phyloP scores from a whole-genome alignment of 2,797 vertebrate genomes.

The Onychomys arenicola region DNA sequence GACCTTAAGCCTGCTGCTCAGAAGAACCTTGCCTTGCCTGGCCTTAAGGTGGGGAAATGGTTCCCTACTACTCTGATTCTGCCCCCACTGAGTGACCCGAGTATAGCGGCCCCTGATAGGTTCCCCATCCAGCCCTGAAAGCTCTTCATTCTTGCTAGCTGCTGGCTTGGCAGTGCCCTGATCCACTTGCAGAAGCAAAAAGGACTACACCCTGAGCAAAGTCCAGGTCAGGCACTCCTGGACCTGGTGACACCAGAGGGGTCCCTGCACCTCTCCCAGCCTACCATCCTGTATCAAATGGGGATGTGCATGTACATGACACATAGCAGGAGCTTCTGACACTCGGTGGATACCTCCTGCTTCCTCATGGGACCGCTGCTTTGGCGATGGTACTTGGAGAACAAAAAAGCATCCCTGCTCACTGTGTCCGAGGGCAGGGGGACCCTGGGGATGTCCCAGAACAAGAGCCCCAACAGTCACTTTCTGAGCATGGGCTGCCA shows the following conservation, averaged over 20 bases:
- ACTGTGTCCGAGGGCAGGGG: not conserved
- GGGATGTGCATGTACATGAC: accelerated
- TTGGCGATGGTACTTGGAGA: not conserved
- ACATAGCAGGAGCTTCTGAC: not conserved
- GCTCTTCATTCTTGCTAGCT: not conserved
- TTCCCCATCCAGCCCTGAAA: not conserved
- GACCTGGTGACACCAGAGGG: not conserved
- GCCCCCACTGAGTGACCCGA: accelerated
- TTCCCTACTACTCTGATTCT: not conserved
- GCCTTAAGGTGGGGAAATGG: not conserved
- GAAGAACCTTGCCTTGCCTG: not conserved
- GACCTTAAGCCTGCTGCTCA: not conserved
- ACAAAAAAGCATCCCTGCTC: accelerated
- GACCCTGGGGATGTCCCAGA: not conserved
- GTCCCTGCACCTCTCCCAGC: not conserved
- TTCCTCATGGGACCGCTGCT: not conserved
- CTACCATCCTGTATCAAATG: not conserved
- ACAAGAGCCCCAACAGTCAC: not conserved
- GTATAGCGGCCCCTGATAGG: accelerated
- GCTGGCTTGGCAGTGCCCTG: not conserved
- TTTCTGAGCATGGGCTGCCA: not conserved
- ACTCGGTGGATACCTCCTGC: not conserved
- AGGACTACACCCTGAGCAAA: not conserved
- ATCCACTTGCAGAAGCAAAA: not conserved
- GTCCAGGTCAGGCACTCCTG: too few relatives aligned